Percentiles rank a stretch among this genome's conserved stretches.
These are phyloP conservation scores for Xiphydria camelus DNA, from an alignment of 2,888 invertebrate genomes.

Conservation along the genomic window DNA sequence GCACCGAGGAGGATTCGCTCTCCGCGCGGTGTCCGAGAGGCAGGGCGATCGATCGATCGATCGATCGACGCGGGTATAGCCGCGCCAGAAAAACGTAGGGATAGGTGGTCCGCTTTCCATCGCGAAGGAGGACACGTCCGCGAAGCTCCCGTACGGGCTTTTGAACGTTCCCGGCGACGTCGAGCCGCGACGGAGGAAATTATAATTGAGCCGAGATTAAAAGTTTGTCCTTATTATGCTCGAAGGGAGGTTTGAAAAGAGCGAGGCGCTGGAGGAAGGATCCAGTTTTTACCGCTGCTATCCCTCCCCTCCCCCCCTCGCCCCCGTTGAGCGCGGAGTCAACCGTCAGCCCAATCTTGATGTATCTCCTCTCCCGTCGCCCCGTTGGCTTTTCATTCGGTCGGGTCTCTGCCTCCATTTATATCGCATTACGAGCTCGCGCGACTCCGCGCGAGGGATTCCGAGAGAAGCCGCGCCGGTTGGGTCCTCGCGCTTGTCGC, in stretches of 20 bases:
- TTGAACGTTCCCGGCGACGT: too few species aligned
- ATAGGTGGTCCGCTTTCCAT: conserved; percentile 44
- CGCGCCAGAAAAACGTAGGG: conserved; percentile 29
- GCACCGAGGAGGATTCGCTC: too few species aligned
- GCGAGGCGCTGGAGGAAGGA: conserved; percentile 30
- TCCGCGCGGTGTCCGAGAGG: too few species aligned
- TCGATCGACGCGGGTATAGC: too few species aligned
- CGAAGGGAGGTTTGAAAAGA: conserved; percentile 33
- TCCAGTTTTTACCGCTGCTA: conserved; percentile 51
- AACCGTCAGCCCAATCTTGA: conserved; percentile 55
- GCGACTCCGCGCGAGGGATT: too few species aligned
- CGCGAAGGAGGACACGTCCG: too few species aligned
- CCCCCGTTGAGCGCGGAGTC: conserved; percentile 37
- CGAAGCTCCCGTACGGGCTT: too few species aligned
- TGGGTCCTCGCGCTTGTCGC: too few species aligned
- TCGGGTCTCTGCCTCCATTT: conserved; percentile 44
- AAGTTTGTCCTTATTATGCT: conserved; percentile 51
- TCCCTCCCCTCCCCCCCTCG: conserved; percentile 19
- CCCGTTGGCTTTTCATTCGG: conserved; percentile 43
- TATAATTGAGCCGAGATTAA: conserved; percentile 52
- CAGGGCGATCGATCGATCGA: too few species aligned
- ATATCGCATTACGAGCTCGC: conserved; percentile 53
- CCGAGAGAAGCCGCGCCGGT: too few species aligned
- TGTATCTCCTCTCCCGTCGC: conserved; percentile 46
- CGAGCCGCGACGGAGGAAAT: conserved; percentile 34